A percentile compares a stretch with the other conserved stretches of the same genome.
phyloP scores from a whole-genome alignment of 2,113 vertebrate species.

The Pavo muticus region DNA sequence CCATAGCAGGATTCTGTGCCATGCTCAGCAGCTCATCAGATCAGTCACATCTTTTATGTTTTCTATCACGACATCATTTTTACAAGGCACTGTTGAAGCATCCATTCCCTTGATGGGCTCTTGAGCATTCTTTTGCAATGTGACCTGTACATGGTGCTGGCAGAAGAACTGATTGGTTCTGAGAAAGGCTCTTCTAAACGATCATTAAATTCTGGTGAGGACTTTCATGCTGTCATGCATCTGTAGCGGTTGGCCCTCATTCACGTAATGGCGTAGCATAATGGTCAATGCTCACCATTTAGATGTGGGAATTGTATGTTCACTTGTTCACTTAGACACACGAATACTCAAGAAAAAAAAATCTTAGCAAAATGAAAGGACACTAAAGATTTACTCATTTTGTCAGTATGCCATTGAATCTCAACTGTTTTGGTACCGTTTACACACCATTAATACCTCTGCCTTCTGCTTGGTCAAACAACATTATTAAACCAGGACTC shows the following conservation, averaged over 20 bases:
- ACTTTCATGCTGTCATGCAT: not conserved
- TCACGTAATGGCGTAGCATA: not conserved
- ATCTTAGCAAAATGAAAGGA: not conserved
- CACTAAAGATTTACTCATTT: not conserved
- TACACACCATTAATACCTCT: not conserved
- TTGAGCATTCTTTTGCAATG: not conserved
- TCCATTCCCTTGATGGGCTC: not conserved
- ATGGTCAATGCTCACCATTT: not conserved
- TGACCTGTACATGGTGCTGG: not conserved
- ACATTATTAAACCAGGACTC: not conserved
- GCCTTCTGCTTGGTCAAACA: not conserved
- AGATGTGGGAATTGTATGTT: not conserved
- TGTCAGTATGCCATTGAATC: not conserved
- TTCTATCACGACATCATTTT: not conserved
- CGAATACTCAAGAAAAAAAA: not conserved
- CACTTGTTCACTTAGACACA: not conserved
- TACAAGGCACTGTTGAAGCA: not conserved
- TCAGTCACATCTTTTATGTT: not conserved
- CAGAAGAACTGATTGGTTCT: not conserved
- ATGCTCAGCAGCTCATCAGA: not conserved
- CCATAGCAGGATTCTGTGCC: not conserved
- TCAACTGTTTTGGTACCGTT: not conserved
- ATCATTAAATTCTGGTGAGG: not conserved
- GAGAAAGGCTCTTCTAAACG: not conserved
- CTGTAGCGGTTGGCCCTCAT: not conserved